Evolutionary conservation across 1,140 invertebrate genomes (phyloP).

Genomic region (Brevipalpus yothersi): DNA sequence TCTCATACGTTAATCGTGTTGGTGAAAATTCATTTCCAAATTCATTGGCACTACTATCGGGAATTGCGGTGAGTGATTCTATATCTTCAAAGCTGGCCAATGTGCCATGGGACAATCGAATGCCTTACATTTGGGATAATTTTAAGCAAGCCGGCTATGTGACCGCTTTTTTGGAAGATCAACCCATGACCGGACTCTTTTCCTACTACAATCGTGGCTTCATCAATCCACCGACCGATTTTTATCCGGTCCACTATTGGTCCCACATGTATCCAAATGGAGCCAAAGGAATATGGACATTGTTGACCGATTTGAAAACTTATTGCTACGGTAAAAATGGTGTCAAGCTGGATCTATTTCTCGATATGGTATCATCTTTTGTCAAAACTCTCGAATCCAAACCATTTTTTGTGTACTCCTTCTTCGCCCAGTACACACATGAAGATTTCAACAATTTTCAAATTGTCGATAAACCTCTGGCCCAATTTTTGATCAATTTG

Average conservation of each 20-base stretch:
- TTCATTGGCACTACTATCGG: conserved; percentile 19
- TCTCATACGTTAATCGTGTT: conserved; percentile 20
- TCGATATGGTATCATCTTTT: conserved; percentile 14
- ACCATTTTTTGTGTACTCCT: conserved; percentile 12
- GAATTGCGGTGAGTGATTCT: conserved; percentile 4
- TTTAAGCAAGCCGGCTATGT: conserved; percentile 36
- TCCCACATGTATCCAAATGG: conserved; percentile 9
- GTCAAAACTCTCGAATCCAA: conserved; percentile 12
- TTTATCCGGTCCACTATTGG: conserved; percentile 45
- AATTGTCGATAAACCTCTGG: conserved; percentile 3
- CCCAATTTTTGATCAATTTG: conserved; percentile 5
- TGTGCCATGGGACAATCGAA: conserved; percentile 3
- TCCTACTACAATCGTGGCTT: conserved; percentile 56
- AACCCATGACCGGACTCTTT: conserved; percentile 42
- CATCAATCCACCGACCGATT: conserved; percentile 43
- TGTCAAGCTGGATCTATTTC: conserved; percentile 10
- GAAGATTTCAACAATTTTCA: conserved; percentile 9
- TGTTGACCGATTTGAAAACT: background rate
- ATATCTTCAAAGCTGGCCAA: background rate
- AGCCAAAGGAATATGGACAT: background rate
- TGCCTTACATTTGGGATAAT: conserved; percentile 16
- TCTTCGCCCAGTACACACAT: conserved; percentile 8
- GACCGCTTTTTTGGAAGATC: conserved; percentile 54
- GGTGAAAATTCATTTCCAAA: conserved; percentile 24
- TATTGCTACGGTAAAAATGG: conserved; percentile 7